Base-by-base conservation (phyloP, 2,113 vertebrate genomes). In the Pseudopodoces humilis region DNA sequence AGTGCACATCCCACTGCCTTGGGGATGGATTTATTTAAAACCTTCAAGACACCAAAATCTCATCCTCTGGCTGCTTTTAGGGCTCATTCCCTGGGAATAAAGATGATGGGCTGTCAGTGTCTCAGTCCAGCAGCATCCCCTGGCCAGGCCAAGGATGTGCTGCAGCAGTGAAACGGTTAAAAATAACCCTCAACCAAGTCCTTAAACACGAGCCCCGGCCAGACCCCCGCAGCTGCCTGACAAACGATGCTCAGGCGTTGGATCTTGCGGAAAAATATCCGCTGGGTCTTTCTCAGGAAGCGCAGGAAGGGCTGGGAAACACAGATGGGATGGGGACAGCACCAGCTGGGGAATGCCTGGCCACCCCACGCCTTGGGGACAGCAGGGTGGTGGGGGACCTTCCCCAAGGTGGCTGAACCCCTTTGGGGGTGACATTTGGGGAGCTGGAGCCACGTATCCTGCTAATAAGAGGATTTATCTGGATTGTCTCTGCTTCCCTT, bases 391-490 rank as follows among this genome's bases (percentile, higher is more conserved):
- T 2, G 0, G 9, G 8, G 6, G 6, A 22, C 30, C 47, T 11
- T 24, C 63, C 3, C 2, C 62, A 17, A 53, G 39, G 39, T 39
- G 39, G 39, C 39, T 39, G 39, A 39, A 39, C 39, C 39, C 39
- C 39, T 39, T 39, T 39, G 39, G 9, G 24, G 16, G 0, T 6
- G 55, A 37, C 22, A 56, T 41, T 0, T 9, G n/a, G 14, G 55
- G n/a, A 8, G 14, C n/a, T 81, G 82, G 30, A 52, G 43, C 19
- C 0, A 0, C 21, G 2, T 1, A 2, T n/a, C 25, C 80, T 6
- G 13, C n/a, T 60, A 39, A 27, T 3, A 7, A 44, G 43, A 62
- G 55, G 47, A 80, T 92, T 93, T 68, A 6, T 50, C 12, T 3
- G 16, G 33, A 15, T 6, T 10, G 63, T 44, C 25, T 6, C 58